Base-by-base conservation (phyloP, 2,113 vertebrate genomes). In the Epinephelus moara region DNA sequence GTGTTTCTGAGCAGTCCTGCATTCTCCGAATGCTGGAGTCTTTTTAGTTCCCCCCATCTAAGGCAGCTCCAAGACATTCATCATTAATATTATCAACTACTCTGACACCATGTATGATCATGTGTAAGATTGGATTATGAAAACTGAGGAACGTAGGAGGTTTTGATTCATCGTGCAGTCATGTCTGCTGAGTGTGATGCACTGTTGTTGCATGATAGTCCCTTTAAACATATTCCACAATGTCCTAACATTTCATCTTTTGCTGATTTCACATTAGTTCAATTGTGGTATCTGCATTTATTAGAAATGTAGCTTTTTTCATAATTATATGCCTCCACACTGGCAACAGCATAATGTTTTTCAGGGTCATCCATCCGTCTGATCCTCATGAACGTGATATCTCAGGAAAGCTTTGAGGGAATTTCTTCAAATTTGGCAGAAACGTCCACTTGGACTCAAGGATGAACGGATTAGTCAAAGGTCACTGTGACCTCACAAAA, bases 1-100 rank as follows among this genome's bases (percentile, higher is more conserved):
- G 89, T 88, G 89, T 90, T 81, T 89, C 80, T 82, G 59, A 78
- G 85, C 75, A 89, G 78, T 50, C 60, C 79, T 0, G 74, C 87
- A 92, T 89, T 92, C 86, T 67, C 60, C 0, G 64, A n/a, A 91
- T 85, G 79, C 77, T 81, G 21, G 68, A 33, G 40, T 42, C 53
- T 75, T 77, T 87, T 80, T 82, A 19, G n/a, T 47, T 49, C 75
- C 37, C 23, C 3, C 18, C 49, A 27, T 53, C 6, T 42, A 12
- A 17, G 56, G 59, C 42, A 45, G 2, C 45, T 17, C 21, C 9
- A 23, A 45, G 13, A 45, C 59, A 40, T 67, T 2, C 13, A 70
- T 88, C 55, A 12, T 19, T 14, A 9, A 12, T 63, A 53, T 27
- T 21, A 56, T 70, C 15, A 88, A 82, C 76, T 40, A 5, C 25